phyloP scores from a whole-genome alignment of 2,797 vertebrate species.

The Helostoma temminkii region DNA sequence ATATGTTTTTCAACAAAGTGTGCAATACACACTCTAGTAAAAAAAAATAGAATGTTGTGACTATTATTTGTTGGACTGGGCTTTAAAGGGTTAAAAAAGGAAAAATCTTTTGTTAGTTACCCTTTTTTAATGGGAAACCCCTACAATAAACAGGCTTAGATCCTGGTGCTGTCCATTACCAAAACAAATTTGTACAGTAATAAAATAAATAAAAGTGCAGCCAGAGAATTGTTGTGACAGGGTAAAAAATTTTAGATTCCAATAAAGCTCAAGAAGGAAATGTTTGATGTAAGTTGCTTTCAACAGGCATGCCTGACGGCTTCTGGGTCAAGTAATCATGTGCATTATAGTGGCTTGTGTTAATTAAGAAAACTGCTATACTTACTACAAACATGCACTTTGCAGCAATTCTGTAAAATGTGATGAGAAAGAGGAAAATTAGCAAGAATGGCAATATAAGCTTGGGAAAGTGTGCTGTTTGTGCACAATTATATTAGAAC shows the following conservation, averaged over 20 bases:
- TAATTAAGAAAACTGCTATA: not conserved
- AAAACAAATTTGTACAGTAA: not conserved
- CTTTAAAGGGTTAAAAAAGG: constrained; percentile 19
- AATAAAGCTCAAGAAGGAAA: constrained; percentile 18
- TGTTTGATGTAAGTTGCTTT: not conserved
- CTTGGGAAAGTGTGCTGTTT: not conserved
- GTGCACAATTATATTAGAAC: not conserved
- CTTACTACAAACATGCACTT: not conserved
- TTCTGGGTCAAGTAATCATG: constrained; percentile 2
- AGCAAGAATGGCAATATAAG: not conserved
- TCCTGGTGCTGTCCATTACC: constrained; percentile 3
- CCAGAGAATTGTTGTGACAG: not conserved
- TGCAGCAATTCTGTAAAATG: not conserved
- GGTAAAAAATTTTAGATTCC: constrained; percentile 7
- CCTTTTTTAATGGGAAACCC: constrained; percentile 22
- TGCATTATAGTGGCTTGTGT: not conserved
- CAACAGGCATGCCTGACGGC: not conserved
- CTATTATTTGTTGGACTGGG: too few relatives aligned
- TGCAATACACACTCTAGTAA: too few relatives aligned
- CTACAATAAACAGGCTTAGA: constrained; percentile 3
- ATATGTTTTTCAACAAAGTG: too few relatives aligned
- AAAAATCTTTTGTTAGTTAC: constrained; percentile 1
- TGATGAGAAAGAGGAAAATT: not conserved
- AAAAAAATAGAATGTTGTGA: too few relatives aligned
- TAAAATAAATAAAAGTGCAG: not conserved